Percentiles rank a stretch among this genome's conserved stretches.
Conservation (phyloP, 2,888 invertebrate species). For the Mesorhabditis belari region DNA sequence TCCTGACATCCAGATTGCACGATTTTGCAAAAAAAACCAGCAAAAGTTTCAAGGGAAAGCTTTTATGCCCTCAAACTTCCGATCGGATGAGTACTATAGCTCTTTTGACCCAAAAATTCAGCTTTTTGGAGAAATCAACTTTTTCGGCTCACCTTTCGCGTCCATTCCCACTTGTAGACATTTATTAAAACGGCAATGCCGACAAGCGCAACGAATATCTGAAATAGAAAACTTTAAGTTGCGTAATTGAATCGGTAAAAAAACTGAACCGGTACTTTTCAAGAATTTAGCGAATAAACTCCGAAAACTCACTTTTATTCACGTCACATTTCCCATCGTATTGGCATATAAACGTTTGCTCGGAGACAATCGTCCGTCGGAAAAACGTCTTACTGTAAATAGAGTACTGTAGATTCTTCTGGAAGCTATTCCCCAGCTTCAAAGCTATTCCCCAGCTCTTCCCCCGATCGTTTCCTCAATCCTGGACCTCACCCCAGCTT, state of each 20-base stretch:
- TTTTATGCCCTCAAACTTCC: neutral
- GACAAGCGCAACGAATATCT: slow-evolving; percentile 50
- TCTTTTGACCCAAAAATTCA: neutral
- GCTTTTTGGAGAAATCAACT: too few relatives aligned
- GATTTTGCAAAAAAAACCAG: slow-evolving; percentile 1
- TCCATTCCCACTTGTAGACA: slow-evolving; percentile 52
- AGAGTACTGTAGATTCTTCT: neutral
- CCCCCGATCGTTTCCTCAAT: too few relatives aligned
- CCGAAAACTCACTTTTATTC: slow-evolving; percentile 47
- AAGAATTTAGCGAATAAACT: too few relatives aligned
- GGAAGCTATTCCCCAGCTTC: neutral
- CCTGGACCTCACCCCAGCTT: too few relatives aligned
- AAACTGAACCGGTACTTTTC: too few relatives aligned
- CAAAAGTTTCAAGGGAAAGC: neutral
- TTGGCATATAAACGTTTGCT: slow-evolving; percentile 52
- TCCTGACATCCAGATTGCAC: neutral
- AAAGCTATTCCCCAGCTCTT: neutral
- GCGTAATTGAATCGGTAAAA: too few relatives aligned
- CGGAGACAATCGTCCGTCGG: slow-evolving; percentile 51
- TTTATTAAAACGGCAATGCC: slow-evolving; percentile 51
- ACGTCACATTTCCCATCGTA: slow-evolving; percentile 52
- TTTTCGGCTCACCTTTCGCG: slow-evolving; percentile 40
- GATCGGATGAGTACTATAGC: neutral
- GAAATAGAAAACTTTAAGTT: slow-evolving; percentile 5
- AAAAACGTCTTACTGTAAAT: slow-evolving; percentile 50